A percentile compares a stretch with the other conserved stretches of the same genome.
These are phyloP conservation scores for Lithobates sylvaticus DNA, from an alignment of 2,797 vertebrate genomes.

Conservation along the genomic window DNA sequence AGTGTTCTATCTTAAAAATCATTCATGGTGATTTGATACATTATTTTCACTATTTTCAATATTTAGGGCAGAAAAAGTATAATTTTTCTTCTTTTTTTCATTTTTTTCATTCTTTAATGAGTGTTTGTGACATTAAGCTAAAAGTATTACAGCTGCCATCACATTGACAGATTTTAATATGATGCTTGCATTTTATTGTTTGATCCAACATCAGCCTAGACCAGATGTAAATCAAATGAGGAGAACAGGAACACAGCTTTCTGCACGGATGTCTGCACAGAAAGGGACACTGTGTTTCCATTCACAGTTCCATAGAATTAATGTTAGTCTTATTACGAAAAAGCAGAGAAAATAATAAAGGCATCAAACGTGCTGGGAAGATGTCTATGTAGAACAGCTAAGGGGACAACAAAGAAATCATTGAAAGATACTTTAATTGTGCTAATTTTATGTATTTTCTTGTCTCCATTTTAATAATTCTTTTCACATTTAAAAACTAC, in stretches of 20 bases:
- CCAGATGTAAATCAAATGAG: slow-evolving; percentile 57
- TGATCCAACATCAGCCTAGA: slow-evolving; percentile 25
- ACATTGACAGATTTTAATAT: slow-evolving; percentile 18
- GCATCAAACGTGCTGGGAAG: too few relatives aligned
- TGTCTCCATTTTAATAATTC: too few relatives aligned
- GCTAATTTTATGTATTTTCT: too few relatives aligned
- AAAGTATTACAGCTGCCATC: slow-evolving; percentile 3
- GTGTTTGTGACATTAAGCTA: background rate
- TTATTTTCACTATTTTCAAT: too few relatives aligned
- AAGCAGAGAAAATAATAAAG: too few relatives aligned
- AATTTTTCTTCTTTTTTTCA: background rate
- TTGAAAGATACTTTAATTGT: too few relatives aligned
- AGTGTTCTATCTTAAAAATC: too few relatives aligned
- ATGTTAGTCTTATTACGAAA: slow-evolving; percentile 16
- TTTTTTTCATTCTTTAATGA: background rate
- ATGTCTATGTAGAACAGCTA: too few relatives aligned
- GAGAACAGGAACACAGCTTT: slow-evolving; percentile 41
- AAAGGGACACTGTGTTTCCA: slow-evolving; percentile 28
- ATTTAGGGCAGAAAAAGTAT: background rate
- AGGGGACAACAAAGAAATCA: too few relatives aligned
- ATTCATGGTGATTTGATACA: too few relatives aligned
- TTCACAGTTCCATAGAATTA: background rate
- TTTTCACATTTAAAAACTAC: too few relatives aligned
- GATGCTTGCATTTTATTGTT: slow-evolving; percentile 10
- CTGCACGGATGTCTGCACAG: slow-evolving; percentile 37